Conservation (phyloP, 2,797 vertebrate species). For the Phataginus tricuspis region DNA sequence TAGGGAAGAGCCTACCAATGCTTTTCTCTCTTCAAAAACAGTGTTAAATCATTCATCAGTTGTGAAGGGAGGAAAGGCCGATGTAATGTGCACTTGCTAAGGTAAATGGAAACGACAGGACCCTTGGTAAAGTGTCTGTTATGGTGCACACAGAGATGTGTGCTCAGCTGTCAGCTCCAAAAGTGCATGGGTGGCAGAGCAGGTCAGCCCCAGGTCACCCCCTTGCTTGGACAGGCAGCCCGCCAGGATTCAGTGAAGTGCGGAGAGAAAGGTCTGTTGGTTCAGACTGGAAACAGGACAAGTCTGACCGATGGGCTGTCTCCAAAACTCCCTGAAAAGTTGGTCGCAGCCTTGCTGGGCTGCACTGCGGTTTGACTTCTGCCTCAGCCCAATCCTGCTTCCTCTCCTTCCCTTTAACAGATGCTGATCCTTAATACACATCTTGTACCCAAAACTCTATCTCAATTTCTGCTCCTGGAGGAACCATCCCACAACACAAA, state of each 20-base stretch:
- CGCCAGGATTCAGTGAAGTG: accelerated
- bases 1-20: conserved; percentile 40
- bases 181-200: background rate
- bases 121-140: background rate
- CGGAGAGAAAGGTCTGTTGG: background rate
- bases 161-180: background rate
- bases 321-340: background rate
- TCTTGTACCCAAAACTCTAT: background rate
- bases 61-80: background rate
- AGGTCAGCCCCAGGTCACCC: background rate
- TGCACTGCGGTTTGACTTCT: background rate
- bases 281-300: background rate
- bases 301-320: background rate
- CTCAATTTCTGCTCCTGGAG: background rate
- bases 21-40: conserved; percentile 43
- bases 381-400: background rate
- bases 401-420: background rate
- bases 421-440: background rate
- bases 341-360: background rate
- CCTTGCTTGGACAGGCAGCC: background rate
- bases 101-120: conserved; percentile 14
- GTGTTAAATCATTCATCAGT: conserved; percentile 50
- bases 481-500: background rate
- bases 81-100: background rate
- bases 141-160: background rate